Base-by-base conservation (phyloP, 2,797 vertebrate species). In the Pipistrellus kuhlii region DNA sequence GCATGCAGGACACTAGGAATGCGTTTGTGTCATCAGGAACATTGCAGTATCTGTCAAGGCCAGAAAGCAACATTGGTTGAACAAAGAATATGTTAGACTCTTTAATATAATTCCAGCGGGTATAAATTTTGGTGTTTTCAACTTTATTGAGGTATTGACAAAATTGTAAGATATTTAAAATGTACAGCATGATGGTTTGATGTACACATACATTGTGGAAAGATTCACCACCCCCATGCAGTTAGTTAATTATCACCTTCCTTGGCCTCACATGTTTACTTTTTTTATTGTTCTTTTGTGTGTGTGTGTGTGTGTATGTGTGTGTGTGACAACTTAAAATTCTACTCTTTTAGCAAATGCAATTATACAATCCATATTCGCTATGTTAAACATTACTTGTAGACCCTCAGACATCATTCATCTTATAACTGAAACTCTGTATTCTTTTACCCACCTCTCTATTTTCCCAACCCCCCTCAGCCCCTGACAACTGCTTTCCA, bases 71-170 rank as follows among this genome's bases (percentile, higher is more conserved):
- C 71, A 46, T 66, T 30, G 35, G 55, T 69, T 83, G 18, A 83
- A 88, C 35, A 62, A 88, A 83, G 51, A 77, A 80, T 64, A 55
- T 76, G 35, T 88, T 82, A 53, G 62, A 80, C 48, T 89, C 69
- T 86, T 48, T 75, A 62, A 59, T 91, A 53, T 77, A 57, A 94
- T 88, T 94, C 81, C 75, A 93, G 35, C 27, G 44, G 20, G 13
- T 44, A 2, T 88, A 91, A 73, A 85, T 72, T 64, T 77, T 51
- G 23, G 6, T 30, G n/a, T 64, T 72, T 85, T 72, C 68, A 77
- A 59, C 51, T 81, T 82, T 81, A 66, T 82, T 30, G 14, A 66
- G 6, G 20, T 41, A 66, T 41, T 64, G 30, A 55, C 35, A 69
- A 84, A 69, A 68, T 13, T 53, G 13, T 64, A 38, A 78, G 44